Percentiles rank a stretch among this genome's conserved stretches.
These are phyloP conservation scores for Crotalus tigris DNA, from an alignment of 2,113 vertebrate species.

Conservation along the genomic window DNA sequence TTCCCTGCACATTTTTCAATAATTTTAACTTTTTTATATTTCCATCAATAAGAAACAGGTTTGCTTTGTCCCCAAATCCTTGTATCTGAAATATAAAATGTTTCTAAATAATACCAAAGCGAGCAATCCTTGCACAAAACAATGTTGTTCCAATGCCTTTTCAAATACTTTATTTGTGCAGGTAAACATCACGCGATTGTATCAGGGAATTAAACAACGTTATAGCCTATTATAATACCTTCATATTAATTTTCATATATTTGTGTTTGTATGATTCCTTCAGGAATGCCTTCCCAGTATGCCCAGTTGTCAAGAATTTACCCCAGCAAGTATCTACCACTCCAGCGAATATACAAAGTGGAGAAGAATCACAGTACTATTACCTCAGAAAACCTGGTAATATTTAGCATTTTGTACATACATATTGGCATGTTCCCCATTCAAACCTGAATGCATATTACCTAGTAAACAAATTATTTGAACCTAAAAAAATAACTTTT, in stretches of 20 bases:
- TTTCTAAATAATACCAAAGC: not conserved
- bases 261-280: slow-evolving; percentile 32
- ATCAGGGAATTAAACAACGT: not conserved
- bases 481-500: too few species aligned
- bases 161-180: not conserved
- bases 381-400: slow-evolving; percentile 97
- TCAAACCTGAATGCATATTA: not conserved
- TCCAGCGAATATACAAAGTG: slow-evolving; percentile 92
- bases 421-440: not conserved
- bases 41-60: not conserved
- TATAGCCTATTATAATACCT: not conserved
- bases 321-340: slow-evolving; percentile 92
- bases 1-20: not conserved
- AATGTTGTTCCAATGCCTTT: not conserved
- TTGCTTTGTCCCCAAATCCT: not conserved
- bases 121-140: not conserved
- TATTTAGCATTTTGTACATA: slow-evolving; percentile 19
- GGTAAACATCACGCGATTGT: not conserved
- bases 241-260: not conserved
- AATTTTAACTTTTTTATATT: not conserved
- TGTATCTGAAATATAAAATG: not conserved
- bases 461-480: not conserved
- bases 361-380: slow-evolving; percentile 88
- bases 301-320: slow-evolving; percentile 97
- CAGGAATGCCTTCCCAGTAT: slow-evolving; percentile 97